Evolutionary conservation across 2,888 invertebrate genomes (phyloP).

Genomic region (Pheosia tremula): DNA sequence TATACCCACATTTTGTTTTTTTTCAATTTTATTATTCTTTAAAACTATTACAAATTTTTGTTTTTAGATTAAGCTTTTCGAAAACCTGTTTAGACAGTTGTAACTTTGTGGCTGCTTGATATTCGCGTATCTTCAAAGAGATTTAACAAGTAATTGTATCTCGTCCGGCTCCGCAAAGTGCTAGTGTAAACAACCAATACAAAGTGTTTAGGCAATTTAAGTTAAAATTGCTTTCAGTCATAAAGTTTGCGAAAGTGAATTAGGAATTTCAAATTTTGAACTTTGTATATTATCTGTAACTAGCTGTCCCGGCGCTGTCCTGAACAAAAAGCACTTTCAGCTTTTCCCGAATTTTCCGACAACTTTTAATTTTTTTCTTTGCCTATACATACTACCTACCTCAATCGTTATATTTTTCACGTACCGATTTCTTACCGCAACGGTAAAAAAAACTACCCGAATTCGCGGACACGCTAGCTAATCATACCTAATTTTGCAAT

Average conservation of each 20-base stretch:
- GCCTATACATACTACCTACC: no score
- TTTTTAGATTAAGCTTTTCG: neutral
- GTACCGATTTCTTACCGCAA: no score
- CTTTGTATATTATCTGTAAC: neutral
- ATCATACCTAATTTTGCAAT: no score
- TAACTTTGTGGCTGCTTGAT: constrained; percentile 5
- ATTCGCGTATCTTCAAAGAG: neutral
- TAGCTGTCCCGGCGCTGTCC: neutral
- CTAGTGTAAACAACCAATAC: constrained; percentile 8
- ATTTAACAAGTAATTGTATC: constrained; percentile 8
- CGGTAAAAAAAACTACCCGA: no score
- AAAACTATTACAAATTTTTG: neutral
- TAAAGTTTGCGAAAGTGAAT: constrained; percentile 9
- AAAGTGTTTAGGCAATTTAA: constrained; percentile 17
- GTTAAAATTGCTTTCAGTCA: constrained; percentile 22
- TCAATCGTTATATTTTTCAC: no score
- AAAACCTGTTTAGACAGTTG: neutral
- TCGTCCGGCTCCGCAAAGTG: constrained; percentile 1
- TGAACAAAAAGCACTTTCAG: no score
- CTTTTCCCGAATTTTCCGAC: no score
- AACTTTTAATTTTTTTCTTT: no score
- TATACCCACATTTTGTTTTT: no score
- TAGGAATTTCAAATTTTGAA: constrained; percentile 7
- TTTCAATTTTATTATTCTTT: no score
- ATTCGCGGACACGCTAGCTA: no score